phyloP scores from a whole-genome alignment of 1,140 invertebrate genomes.

The Drosophila sp. region DNA sequence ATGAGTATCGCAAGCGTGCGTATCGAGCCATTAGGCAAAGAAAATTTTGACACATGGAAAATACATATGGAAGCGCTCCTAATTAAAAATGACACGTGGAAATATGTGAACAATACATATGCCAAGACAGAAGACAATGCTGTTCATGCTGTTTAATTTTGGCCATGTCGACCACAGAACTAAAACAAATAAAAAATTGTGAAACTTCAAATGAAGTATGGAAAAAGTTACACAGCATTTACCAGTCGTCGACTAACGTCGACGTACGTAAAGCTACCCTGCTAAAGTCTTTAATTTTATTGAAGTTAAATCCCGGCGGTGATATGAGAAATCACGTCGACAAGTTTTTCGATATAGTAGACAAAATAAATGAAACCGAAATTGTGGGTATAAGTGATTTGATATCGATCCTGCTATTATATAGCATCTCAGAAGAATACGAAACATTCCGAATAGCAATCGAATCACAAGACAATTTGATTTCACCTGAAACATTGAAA shows the following conservation, averaged over 20 bases:
- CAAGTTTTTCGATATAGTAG: constrained; percentile 54
- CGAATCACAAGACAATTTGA: constrained; percentile 42
- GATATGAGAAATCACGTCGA: constrained; percentile 45
- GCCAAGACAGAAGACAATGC: constrained; percentile 44
- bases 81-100: constrained; percentile 39
- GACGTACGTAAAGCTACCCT: constrained; percentile 47
- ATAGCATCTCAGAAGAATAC: constrained; percentile 55
- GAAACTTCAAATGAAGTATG: too few relatives aligned
- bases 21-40: constrained; percentile 18
- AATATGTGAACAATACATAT: constrained; percentile 27
- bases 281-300: constrained; percentile 40
- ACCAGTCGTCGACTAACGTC: too few relatives aligned
- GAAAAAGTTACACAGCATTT: too few relatives aligned
- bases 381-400: constrained; percentile 30
- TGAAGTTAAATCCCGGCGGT: constrained; percentile 35
- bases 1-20: neutral
- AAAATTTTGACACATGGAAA: constrained; percentile 43
- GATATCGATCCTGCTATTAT: constrained; percentile 53
- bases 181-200: too few relatives aligned
- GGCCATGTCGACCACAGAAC: constrained; percentile 40
- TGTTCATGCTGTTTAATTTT: constrained; percentile 29
- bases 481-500: neutral
- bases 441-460: constrained; percentile 66
- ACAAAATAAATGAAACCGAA: constrained; percentile 50
- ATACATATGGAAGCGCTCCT: constrained; percentile 32